Evolutionary conservation across 2,888 invertebrate species (phyloP), one percentile per base, ranked within the genome.

Genomic region (Athalia rosae): DNA sequence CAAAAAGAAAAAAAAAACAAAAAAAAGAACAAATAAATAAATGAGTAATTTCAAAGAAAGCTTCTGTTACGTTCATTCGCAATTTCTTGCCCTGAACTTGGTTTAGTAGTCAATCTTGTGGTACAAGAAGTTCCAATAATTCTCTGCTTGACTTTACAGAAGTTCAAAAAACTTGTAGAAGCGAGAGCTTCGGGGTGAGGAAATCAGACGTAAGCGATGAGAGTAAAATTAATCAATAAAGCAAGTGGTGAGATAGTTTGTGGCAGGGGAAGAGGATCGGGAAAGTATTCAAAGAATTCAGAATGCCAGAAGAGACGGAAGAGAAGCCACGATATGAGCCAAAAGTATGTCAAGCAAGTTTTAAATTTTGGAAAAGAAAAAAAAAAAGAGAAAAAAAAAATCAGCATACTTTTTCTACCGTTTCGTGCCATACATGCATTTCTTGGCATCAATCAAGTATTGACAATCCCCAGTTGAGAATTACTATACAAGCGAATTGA

Each of bases 391-490:
- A 28, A 28, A 79, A 79, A 81, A 76, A 80, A 78, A 67, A 53
- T 79, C 77, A 81, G 79, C 74, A 71, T 71, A 71, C 56, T 71
- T 71, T 47, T 63, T 85, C 85, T 85, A 86, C 84, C 83, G 84
- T 84, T 83, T 82, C 85, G 86, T 85, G 86, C 85, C 84, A 85
- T 84, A 82, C 86, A 85, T 85, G 83, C 83, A 84, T 84, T 28
- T 13, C 47, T 53, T 67, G 45, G n/a, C 13, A 11, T 45, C 58
- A n/a, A 50, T 50, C 50, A 50, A 50, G 50, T 50, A 11, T 50
- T 50, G 28, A 28, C 50, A 85, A 87, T 86, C 85, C 28, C 28
- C 28, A 28, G 28, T 28, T 28, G 28, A 28, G 28, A 28, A 28
- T 28, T 28, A 28, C 28, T 28, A 28, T 2, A 28, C 28, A 28